Base-by-base conservation (phyloP, 2,113 vertebrate genomes). In the Chaetodon auriga region DNA sequence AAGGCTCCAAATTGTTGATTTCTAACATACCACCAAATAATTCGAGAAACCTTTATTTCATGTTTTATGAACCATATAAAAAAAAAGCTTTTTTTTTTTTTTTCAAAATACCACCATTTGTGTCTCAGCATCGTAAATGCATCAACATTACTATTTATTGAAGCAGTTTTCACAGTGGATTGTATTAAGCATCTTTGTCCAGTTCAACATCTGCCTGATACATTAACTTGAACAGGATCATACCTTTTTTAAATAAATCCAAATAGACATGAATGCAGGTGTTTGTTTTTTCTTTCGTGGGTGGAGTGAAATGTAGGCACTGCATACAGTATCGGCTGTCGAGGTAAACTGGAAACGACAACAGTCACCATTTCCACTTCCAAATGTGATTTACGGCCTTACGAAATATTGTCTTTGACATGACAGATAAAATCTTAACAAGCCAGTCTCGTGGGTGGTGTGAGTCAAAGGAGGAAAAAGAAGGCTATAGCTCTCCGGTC, bases 381-480 rank as follows among this genome's bases (percentile, higher is more conserved):
- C 25, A 21, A 49, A 57, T 70, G 23, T 78, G 43, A 80, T 25
- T n/a, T 1, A 77, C 18, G 10, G 68, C 0, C 18, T 80, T 70
- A 58, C 7, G 16, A 74, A 75, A 71, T 72, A 2, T n/a, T 57
- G 62, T 80, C 74, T 70, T 68, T 23, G 12, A 71, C 36, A 25
- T 75, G 54, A 85, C 35, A 62, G 48, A 30, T 8, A 36, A 82
- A 41, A 15, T 43, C 23, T n/a, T 25, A 84, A 81, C 80, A 72
- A 81, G 49, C 73, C 61, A 0, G 72, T 85, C 83, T 87, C 75
- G 77, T 89, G 10, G 71, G 51, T 36, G 68, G 36, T 16, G 61
- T 85, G 81, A 89, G 79, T 85, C 85, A 83, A 60, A 85, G 48
- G 36, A 81, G 51, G 78, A 81, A 91, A 75, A 84, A 58, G 63